These are phyloP conservation scores for Trissoscelio sp. DNA, from an alignment of 2,888 invertebrate genomes.

Conservation along the genomic window DNA sequence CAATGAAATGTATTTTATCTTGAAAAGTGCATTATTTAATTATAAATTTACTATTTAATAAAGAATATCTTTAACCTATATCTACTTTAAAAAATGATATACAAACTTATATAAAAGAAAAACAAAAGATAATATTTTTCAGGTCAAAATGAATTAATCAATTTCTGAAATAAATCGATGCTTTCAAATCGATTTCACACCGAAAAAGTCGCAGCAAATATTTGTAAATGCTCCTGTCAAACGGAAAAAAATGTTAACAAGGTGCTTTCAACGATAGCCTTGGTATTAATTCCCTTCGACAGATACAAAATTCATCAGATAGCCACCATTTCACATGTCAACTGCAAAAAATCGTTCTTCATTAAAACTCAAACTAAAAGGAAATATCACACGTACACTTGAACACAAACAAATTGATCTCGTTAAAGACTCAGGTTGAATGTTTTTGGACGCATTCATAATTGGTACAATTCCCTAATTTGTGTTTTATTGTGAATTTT, in stretches of 20 bases:
- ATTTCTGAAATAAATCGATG: too few relatives aligned
- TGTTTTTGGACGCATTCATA: constrained; percentile 25
- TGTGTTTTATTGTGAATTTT: too few relatives aligned
- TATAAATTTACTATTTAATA: too few relatives aligned
- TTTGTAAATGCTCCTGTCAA: neutral
- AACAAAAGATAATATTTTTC: neutral
- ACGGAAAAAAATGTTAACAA: neutral
- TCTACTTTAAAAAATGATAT: too few relatives aligned
- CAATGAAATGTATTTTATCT: constrained; percentile 5
- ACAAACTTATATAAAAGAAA: too few relatives aligned
- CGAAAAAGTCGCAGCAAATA: neutral
- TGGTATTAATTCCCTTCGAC: constrained; percentile 14
- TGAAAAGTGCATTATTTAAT: too few relatives aligned
- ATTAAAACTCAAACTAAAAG: neutral
- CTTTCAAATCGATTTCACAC: neutral
- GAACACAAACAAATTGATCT: constrained; percentile 15
- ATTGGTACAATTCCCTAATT: constrained; percentile 26
- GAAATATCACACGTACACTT: neutral
- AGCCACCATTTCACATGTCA: constrained; percentile 3
- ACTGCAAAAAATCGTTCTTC: neutral
- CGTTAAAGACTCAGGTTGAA: neutral
- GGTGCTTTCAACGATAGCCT: neutral
- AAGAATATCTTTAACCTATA: too few relatives aligned
- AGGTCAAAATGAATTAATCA: too few relatives aligned
- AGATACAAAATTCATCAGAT: constrained; percentile 11